These are phyloP conservation scores for Leptopterna dolabrata DNA, from an alignment of 2,888 invertebrate species.

Conservation along the genomic window DNA sequence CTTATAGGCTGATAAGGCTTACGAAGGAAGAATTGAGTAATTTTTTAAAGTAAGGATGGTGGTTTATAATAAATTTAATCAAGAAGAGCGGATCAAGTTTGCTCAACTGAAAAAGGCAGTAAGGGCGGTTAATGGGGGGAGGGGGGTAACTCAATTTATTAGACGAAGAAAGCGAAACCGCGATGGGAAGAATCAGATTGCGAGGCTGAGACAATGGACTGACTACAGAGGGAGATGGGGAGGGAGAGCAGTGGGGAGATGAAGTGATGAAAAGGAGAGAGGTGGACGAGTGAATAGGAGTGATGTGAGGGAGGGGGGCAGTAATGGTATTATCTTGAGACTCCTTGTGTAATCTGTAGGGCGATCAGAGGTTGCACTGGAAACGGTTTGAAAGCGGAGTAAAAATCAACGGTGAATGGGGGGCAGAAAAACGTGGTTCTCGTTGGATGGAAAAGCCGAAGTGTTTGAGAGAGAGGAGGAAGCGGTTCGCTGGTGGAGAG, in stretches of 20 bases:
- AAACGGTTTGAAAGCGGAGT: not conserved
- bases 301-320: not conserved
- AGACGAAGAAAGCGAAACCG: not conserved
- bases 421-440: not conserved
- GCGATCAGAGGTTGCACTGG: not conserved
- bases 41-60: no score
- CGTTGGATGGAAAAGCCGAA: not conserved
- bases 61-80: no score
- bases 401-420: not conserved
- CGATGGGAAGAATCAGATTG: not conserved
- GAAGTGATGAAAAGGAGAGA: not conserved
- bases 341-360: not conserved
- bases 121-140: no score
- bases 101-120: no score
- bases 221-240: not conserved
- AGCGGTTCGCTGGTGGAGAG: not conserved
- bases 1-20: no score
- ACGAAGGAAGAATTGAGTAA: no score
- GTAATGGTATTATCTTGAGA: not conserved
- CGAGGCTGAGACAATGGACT: not conserved
- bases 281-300: not conserved
- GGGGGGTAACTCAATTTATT: not conserved
- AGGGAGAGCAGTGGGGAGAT: not conserved
- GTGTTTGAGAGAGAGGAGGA: not conserved
- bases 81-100: no score